Conservation (phyloP, 2,113 vertebrate genomes). For the Mus pahari region DNA sequence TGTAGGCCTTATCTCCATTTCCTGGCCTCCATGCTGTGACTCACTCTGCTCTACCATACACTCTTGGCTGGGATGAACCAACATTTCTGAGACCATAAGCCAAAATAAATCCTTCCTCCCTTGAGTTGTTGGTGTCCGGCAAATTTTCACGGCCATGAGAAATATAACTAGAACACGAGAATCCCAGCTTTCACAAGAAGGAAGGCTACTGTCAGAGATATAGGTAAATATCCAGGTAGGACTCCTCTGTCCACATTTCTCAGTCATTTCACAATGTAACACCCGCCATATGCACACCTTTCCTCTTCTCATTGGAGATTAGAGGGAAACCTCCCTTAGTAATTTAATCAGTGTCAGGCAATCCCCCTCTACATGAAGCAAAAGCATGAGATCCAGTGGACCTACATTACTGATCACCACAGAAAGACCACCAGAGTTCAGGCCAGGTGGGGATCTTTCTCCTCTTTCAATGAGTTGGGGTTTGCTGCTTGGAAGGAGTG, state of each 20-base stretch:
- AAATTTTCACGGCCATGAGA: background rate
- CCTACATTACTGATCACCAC: background rate
- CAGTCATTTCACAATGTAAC: background rate
- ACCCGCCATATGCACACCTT: background rate
- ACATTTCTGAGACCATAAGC: background rate
- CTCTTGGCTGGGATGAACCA: background rate
- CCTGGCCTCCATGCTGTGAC: background rate
- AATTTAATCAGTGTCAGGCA: constrained; percentile 7
- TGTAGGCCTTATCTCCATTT: background rate
- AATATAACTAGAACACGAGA: background rate
- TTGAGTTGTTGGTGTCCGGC: background rate
- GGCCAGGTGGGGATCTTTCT: background rate
- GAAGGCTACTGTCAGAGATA: background rate
- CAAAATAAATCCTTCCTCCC: background rate
- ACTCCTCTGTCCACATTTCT: background rate
- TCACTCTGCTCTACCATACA: background rate
- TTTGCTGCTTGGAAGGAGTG: background rate
- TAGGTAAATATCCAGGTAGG: background rate
- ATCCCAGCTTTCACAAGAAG: background rate
- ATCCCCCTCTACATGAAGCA: constrained; percentile 55
- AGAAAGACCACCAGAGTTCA: constrained; percentile 41
- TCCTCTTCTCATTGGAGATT: constrained; percentile 44
- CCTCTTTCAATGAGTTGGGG: background rate
- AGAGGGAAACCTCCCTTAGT: constrained; percentile 42
- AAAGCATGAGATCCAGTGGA: constrained; percentile 33